These are phyloP conservation scores for Anorthoa munda DNA, from an alignment of 2,888 invertebrate genomes.

Conservation along the genomic window DNA sequence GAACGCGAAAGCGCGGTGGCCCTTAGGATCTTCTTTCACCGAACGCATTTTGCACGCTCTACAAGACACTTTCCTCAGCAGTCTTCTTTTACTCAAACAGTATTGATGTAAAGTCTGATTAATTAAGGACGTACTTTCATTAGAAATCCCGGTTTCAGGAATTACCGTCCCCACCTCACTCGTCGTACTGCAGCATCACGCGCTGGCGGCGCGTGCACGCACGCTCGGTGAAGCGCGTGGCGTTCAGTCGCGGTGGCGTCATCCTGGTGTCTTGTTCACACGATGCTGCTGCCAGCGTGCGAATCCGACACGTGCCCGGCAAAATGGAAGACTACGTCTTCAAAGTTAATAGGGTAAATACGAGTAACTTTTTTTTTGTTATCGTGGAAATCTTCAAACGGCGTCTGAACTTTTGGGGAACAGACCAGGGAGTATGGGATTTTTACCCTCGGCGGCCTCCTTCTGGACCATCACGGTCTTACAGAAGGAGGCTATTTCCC, in stretches of 20 bases:
- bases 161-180: constrained; percentile 85
- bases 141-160: constrained; percentile 80
- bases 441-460: too few relatives aligned
- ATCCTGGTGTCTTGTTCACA: constrained; percentile 90
- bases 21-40: too few relatives aligned
- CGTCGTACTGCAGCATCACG: constrained; percentile 85
- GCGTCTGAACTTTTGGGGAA: too few relatives aligned
- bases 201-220: constrained; percentile 86
- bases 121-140: not conserved
- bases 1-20: too few relatives aligned
- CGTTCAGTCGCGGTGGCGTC: constrained; percentile 85
- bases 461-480: too few relatives aligned
- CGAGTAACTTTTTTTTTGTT: not conserved
- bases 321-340: constrained; percentile 89
- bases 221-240: constrained; percentile 86
- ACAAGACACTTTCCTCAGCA: too few relatives aligned
- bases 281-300: constrained; percentile 88
- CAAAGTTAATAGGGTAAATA: constrained; percentile 89
- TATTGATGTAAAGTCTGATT: too few relatives aligned
- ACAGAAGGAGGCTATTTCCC: too few relatives aligned
- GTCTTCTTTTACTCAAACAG: too few relatives aligned
- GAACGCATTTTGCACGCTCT: too few relatives aligned
- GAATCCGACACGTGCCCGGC: constrained; percentile 87
- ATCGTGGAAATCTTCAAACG: too few relatives aligned
- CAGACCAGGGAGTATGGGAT: too few relatives aligned